These are phyloP conservation scores for Marcusenius ussheri DNA, from an alignment of 2,113 vertebrate species.

Conservation along the genomic window DNA sequence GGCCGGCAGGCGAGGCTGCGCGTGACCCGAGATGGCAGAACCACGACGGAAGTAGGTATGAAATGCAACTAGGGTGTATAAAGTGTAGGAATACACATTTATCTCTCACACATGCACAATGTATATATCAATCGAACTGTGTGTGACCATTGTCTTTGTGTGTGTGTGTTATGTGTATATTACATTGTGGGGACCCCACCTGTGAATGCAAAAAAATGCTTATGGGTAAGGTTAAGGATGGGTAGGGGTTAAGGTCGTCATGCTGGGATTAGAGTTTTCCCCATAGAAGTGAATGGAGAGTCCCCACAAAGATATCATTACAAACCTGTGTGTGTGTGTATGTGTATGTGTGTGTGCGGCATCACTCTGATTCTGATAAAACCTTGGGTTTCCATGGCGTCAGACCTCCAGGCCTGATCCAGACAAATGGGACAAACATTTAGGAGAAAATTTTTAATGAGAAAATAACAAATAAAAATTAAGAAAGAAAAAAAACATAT, in stretches of 20 bases:
- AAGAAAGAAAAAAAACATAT: neutral
- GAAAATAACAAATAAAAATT: neutral
- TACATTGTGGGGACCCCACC: no score
- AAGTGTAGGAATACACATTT: neutral
- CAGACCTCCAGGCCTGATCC: slow-evolving; percentile 1
- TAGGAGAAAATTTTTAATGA: neutral
- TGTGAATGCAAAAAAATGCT: no score
- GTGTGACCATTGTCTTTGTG: neutral
- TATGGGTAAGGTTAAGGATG: no score
- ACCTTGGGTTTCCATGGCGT: slow-evolving; percentile 14
- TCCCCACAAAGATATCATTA: no score
- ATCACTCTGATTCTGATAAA: neutral
- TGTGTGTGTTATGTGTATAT: neutral
- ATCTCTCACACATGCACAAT: neutral
- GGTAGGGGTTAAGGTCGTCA: no score
- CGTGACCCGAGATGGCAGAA: neutral
- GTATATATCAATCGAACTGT: neutral
- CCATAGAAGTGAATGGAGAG: no score
- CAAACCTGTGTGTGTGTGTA: neutral
- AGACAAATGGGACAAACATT: neutral
- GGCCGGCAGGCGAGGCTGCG: neutral
- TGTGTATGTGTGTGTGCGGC: neutral
- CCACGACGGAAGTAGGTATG: neutral
- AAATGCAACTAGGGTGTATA: neutral
- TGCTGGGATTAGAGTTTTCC: no score